Evolutionary conservation across 2,797 vertebrate species (phyloP).

Genomic region (Oreochromis mossambicus): DNA sequence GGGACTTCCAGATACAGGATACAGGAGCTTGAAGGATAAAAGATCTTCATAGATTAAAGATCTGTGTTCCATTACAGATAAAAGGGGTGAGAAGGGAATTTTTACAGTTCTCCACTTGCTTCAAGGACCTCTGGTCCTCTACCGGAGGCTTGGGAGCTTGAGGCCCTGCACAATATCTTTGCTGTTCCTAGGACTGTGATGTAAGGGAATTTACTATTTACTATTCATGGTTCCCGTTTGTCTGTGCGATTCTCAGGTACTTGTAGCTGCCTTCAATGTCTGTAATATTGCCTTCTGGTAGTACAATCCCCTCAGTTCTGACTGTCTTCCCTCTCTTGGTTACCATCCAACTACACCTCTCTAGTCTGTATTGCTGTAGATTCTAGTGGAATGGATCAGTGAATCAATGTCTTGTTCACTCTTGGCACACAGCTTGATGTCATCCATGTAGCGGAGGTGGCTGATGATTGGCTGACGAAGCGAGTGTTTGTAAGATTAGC

Average conservation of each 20-base stretch:
- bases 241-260: background rate
- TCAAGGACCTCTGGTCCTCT: background rate
- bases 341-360: background rate
- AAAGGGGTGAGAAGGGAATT: background rate
- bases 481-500: conserved; percentile 1
- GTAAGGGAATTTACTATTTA: background rate
- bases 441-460: background rate
- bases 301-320: background rate
- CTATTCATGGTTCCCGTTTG: background rate
- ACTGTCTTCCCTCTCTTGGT: background rate
- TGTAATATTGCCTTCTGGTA: background rate
- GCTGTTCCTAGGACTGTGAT: background rate
- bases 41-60: background rate
- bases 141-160: background rate
- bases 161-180: background rate
- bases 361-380: background rate
- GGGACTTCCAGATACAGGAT: background rate
- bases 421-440: background rate
- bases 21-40: background rate
- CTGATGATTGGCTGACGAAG: background rate
- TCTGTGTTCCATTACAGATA: background rate
- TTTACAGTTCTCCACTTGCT: background rate
- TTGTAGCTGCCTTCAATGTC: background rate
- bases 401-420: background rate
- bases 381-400: background rate